Conservation (phyloP, 1,140 invertebrate species). For the Leptopilina boulardi region DNA sequence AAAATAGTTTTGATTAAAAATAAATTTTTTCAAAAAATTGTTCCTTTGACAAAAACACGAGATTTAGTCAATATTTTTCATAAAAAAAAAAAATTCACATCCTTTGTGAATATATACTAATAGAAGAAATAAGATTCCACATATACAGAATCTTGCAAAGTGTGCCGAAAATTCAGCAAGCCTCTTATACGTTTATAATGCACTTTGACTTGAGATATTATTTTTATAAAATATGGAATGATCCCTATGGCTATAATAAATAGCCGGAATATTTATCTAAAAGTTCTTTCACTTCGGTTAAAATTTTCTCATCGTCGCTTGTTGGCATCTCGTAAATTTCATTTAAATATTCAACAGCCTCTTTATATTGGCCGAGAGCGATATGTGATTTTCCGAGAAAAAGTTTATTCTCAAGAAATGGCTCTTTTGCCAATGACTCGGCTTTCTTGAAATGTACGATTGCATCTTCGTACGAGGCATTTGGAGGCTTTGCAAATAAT, state of each 20-base stretch:
- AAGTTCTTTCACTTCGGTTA: constrained; percentile 60
- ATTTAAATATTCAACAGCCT: constrained; percentile 79
- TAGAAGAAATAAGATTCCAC: too few species aligned
- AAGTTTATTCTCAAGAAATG: constrained; percentile 84
- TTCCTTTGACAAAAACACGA: too few species aligned
- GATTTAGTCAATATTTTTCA: too few species aligned
- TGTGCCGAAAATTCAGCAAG: not conserved
- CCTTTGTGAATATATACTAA: too few species aligned
- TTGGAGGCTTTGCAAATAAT: constrained; percentile 82
- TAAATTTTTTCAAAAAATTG: too few species aligned
- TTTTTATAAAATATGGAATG: constrained; percentile 51
- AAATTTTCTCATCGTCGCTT: constrained; percentile 72
- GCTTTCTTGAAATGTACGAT: constrained; percentile 81
- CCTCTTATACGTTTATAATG: not conserved
- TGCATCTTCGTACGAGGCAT: constrained; percentile 81
- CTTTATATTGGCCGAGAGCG: constrained; percentile 74
- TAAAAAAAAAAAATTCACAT: too few species aligned
- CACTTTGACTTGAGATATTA: constrained; percentile 37
- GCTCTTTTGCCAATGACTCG: constrained; percentile 78
- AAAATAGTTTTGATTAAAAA: too few species aligned
- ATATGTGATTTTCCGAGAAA: constrained; percentile 84
- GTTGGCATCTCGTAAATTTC: constrained; percentile 71
- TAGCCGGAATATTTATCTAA: constrained; percentile 64
- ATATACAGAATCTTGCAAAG: not conserved
- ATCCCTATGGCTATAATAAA: constrained; percentile 51